Conservation (phyloP, 2,888 invertebrate genomes). For the Himalopsyche japonica region DNA sequence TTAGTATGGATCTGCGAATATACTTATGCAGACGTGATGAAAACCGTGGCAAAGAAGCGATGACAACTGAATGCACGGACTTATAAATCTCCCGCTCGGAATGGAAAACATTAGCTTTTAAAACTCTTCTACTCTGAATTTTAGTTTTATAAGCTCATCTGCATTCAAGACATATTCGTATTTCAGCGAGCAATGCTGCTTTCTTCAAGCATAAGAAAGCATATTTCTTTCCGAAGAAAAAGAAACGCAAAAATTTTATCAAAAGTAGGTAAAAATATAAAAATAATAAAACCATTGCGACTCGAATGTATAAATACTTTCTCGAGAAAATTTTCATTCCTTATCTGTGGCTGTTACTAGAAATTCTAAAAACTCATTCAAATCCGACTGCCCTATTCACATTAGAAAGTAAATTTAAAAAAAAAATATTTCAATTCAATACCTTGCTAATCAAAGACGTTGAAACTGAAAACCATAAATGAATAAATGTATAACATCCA, state of each 20-base stretch:
- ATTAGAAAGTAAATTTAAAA: too few species aligned
- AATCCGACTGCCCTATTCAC: too few species aligned
- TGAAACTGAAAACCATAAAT: too few species aligned
- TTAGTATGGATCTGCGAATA: neutral
- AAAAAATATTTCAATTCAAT: too few species aligned
- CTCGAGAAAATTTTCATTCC: neutral
- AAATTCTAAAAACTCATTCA: neutral
- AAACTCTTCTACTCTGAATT: neutral
- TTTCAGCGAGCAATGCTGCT: slow-evolving; percentile 2
- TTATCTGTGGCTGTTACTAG: neutral
- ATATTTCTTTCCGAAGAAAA: neutral
- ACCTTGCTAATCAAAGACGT: too few species aligned
- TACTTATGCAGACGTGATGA: neutral
- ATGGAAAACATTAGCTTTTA: slow-evolving; percentile 1
- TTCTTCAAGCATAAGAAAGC: neutral
- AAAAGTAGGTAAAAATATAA: neutral
- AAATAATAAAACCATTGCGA: neutral
- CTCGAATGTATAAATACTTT: neutral
- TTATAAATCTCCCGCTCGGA: neutral
- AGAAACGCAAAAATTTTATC: neutral
- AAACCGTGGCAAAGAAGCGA: neutral
- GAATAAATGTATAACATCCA: too few species aligned
- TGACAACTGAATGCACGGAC: neutral
- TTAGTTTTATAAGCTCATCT: slow-evolving; percentile 13
- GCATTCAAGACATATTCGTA: slow-evolving; percentile 25